Percentiles rank a stretch among this genome's conserved stretches.
Evolutionary conservation across 2,113 vertebrate genomes (phyloP).

Genomic region (Nothoprocta perdicaria): DNA sequence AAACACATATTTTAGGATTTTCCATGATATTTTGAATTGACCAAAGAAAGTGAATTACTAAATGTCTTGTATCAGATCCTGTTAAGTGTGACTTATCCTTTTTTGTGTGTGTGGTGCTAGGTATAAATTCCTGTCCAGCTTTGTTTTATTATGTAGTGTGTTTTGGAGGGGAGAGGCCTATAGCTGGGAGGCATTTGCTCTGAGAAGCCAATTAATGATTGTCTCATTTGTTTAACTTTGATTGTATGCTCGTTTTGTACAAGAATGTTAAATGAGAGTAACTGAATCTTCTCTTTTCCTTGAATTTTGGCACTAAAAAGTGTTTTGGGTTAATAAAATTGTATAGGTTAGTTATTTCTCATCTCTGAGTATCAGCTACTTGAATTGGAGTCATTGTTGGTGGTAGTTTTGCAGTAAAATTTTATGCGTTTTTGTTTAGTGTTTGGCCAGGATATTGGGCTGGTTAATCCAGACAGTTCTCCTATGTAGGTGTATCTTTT

Average conservation of each 20-base stretch:
- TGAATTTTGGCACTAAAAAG: background rate
- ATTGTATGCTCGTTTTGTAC: background rate
- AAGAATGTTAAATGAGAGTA: background rate
- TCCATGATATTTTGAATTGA: background rate
- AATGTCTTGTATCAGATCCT: background rate
- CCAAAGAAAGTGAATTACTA: background rate
- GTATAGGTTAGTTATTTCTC: slow-evolving; percentile 49
- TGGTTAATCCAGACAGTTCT: slow-evolving; percentile 55
- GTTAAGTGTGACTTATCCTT: background rate
- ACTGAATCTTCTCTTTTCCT: background rate
- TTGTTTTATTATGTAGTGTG: background rate
- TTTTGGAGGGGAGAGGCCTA: background rate
- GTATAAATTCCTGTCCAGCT: background rate
- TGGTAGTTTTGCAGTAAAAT: slow-evolving; percentile 66
- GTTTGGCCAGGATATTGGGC: slow-evolving; percentile 61
- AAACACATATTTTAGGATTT: background rate
- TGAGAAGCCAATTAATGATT: slow-evolving; percentile 59
- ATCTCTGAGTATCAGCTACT: slow-evolving; percentile 63
- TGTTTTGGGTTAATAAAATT: slow-evolving; percentile 61
- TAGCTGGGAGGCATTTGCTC: slow-evolving; percentile 38
- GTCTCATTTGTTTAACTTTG: slow-evolving; percentile 1
- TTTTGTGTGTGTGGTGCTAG: background rate
- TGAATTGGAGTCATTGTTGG: slow-evolving; percentile 64
- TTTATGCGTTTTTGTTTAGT: slow-evolving; percentile 44
- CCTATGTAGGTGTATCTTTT: slow-evolving; percentile 11